Evolutionary conservation across 2,113 vertebrate genomes (phyloP).

Genomic region (Myocastor coypus): DNA sequence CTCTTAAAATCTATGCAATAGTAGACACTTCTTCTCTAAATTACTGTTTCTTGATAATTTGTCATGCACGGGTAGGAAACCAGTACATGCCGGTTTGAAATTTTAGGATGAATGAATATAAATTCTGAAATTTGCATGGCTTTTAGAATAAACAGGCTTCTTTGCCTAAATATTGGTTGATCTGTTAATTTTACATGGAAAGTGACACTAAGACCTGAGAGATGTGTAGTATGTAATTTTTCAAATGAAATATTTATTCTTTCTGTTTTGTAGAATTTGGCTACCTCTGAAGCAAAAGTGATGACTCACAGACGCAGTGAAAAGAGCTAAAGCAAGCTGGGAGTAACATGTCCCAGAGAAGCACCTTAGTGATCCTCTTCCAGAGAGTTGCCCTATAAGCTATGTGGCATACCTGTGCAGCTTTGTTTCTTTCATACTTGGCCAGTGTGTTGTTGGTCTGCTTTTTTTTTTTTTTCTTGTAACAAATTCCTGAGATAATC

Average conservation of each 20-base stretch:
- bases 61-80: background rate
- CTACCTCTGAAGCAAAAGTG: too few relatives aligned
- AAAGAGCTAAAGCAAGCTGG: background rate
- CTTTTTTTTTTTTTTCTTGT: background rate
- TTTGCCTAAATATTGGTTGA: background rate
- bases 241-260: background rate
- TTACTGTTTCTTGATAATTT: background rate
- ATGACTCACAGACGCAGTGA: background rate
- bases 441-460: too few relatives aligned
- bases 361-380: background rate
- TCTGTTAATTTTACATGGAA: background rate
- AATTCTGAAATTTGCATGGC: background rate
- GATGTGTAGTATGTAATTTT: background rate
- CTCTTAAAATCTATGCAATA: background rate
- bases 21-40: background rate
- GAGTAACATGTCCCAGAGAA: background rate
- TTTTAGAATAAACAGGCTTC: slow-evolving; percentile 36
- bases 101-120: background rate
- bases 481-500: background rate
- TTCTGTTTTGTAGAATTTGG: background rate
- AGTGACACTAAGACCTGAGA: background rate
- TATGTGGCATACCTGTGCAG: background rate
- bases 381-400: background rate
- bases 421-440: background rate
- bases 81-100: background rate